These are phyloP conservation scores for Eulithis testata DNA, from an alignment of 2,888 invertebrate genomes.

Conservation along the genomic window DNA sequence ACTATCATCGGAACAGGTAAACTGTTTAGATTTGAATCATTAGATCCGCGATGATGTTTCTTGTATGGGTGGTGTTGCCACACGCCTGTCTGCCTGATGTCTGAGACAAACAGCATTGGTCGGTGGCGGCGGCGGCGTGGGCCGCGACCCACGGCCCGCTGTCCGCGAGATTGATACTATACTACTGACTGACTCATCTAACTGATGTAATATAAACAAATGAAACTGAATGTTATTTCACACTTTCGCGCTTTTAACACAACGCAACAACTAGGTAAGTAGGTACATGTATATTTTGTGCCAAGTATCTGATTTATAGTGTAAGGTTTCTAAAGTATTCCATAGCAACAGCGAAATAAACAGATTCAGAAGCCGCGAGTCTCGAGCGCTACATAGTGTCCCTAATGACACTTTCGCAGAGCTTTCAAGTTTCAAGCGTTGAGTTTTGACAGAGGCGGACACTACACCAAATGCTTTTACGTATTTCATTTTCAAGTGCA, in stretches of 20 bases:
- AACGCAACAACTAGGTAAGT: too few relatives aligned
- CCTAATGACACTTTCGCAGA: background rate
- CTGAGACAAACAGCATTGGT: slow-evolving; percentile 6
- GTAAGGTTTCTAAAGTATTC: background rate
- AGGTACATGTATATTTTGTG: too few relatives aligned
- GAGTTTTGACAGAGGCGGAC: background rate
- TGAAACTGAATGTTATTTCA: too few relatives aligned
- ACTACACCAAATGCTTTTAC: background rate
- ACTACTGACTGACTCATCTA: slow-evolving; percentile 5
- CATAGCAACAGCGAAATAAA: background rate
- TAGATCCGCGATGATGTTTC: background rate
- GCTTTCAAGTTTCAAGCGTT: background rate
- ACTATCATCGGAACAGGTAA: slow-evolving; percentile 11
- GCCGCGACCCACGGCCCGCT: background rate
- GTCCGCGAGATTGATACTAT: background rate
- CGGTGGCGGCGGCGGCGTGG: slow-evolving; percentile 4
- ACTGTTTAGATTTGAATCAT: slow-evolving; percentile 21
- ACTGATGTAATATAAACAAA: background rate
- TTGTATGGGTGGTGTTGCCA: background rate
- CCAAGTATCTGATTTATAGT: background rate
- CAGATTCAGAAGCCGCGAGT: too few relatives aligned
- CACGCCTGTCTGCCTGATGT: slow-evolving; percentile 15
- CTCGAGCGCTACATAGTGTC: too few relatives aligned
- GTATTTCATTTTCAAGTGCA: too few relatives aligned
- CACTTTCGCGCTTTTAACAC: too few relatives aligned